Conservation (phyloP, 2,113 vertebrate species). For the Baryphthengus martii region DNA sequence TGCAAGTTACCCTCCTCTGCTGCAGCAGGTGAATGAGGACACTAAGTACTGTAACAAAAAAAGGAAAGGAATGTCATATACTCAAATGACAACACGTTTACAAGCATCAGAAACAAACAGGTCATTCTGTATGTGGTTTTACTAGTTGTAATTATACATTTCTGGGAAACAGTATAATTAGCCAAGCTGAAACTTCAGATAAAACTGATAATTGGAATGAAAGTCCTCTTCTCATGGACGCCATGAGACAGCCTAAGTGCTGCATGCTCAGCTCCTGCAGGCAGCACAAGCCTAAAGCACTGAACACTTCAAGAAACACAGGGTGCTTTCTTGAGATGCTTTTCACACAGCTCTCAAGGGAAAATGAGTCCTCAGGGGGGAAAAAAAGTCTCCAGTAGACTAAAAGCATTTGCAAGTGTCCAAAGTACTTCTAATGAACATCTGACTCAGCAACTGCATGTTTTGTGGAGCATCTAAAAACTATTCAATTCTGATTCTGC, state of each 20-base stretch:
- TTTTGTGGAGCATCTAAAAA: not conserved
- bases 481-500: not conserved
- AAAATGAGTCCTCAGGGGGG: not conserved
- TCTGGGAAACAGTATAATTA: not conserved
- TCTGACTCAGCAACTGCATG: not conserved
- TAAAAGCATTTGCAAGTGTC: constrained; percentile 9
- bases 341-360: not conserved
- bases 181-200: not conserved
- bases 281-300: not conserved
- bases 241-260: not conserved
- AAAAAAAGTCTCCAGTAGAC: not conserved
- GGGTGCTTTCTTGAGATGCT: not conserved
- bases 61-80: not conserved
- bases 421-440: not conserved
- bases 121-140: not conserved
- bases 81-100: not conserved
- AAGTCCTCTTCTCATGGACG: not conserved
- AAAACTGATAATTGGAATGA: not conserved
- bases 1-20: constrained; percentile 4
- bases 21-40: constrained; percentile 14
- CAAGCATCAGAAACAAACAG: not conserved
- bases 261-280: not conserved
- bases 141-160: not conserved
- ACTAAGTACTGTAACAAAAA: constrained; percentile 8
- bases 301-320: not conserved